Evolutionary conservation across 2,113 vertebrate genomes (phyloP).

Genomic region (Isurus oxyrinchus): DNA sequence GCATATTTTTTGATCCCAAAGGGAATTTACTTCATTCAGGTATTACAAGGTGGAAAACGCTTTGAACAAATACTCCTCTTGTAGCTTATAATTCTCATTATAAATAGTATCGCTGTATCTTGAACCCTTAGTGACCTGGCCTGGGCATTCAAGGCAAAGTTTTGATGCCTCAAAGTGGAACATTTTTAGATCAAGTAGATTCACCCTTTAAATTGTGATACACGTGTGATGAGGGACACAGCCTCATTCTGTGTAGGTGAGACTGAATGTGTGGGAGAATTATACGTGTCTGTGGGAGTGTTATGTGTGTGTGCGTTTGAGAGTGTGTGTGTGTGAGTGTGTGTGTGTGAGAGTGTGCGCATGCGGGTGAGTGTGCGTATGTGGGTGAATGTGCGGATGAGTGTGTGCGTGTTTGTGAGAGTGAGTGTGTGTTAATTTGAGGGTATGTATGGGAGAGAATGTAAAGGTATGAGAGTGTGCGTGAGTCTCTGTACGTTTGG

Average conservation of each 20-base stretch:
- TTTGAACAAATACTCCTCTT: background rate
- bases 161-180: background rate
- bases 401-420: background rate
- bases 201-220: background rate
- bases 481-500: background rate
- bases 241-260: too few relatives aligned
- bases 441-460: background rate
- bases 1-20: background rate
- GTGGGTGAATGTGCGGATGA: background rate
- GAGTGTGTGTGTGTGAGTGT: background rate
- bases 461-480: background rate
- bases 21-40: background rate
- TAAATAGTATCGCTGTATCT: background rate
- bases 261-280: background rate
- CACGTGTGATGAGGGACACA: background rate
- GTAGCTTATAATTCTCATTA: background rate
- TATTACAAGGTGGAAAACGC: background rate
- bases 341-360: background rate
- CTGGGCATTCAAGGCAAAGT: background rate
- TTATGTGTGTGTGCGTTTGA: background rate
- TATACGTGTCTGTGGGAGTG: background rate
- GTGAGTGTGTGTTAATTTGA: background rate
- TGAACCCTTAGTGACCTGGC: background rate
- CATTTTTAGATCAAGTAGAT: background rate
- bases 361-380: too few relatives aligned